Conservation (phyloP, 1,140 invertebrate genomes). For the Tetraneura akinire region DNA sequence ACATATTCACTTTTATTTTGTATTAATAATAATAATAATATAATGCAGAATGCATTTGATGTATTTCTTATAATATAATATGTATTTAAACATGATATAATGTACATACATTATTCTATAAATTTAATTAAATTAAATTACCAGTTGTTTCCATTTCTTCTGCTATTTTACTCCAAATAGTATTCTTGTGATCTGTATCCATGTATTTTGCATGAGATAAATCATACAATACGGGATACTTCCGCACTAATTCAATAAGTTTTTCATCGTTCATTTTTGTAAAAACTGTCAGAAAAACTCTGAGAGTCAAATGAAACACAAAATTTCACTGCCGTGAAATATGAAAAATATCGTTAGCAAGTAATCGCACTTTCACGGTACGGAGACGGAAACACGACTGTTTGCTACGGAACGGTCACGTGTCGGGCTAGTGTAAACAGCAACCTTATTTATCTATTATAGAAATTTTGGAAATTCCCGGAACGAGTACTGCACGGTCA, state of each 20-base stretch:
- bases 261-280: neutral
- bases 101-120: too few species aligned
- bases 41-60: neutral
- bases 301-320: neutral
- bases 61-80: neutral
- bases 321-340: neutral
- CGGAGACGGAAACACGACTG: neutral
- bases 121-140: too few species aligned
- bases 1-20: neutral
- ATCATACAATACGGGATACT: too few species aligned
- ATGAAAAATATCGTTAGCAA: neutral
- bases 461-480: too few species aligned
- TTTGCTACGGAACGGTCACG: neutral
- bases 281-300: neutral
- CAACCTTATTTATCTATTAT: too few species aligned
- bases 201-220: too few species aligned
- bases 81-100: neutral
- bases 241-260: neutral
- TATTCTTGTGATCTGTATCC: neutral
- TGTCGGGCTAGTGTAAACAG: too few species aligned
- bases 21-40: neutral
- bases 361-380: neutral
- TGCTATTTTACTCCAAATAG: slow-evolving; percentile 1
- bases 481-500: too few species aligned
- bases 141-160: neutral